Evolutionary conservation across 2,888 invertebrate genomes (phyloP).

Genomic region (Apamea crenata): DNA sequence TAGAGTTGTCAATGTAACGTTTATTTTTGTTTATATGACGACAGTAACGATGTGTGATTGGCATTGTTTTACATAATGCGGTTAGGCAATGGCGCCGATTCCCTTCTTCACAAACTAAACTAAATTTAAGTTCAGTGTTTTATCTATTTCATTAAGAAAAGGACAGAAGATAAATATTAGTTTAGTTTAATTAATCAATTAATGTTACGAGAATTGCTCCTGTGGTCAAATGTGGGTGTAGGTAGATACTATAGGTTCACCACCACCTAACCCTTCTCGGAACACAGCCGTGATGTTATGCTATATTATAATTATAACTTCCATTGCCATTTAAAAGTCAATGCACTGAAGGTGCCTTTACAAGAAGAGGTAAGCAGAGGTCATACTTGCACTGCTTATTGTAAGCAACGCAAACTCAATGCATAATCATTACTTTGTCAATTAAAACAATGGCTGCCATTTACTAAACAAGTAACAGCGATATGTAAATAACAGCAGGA

Average conservation of each 20-base stretch:
- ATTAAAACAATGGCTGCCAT: conserved; percentile 46
- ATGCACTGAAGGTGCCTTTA: conserved; percentile 47
- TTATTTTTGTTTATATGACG: conserved; percentile 55
- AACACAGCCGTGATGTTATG: too few relatives aligned
- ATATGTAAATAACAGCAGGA: conserved; percentile 25
- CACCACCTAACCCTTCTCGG: too few relatives aligned
- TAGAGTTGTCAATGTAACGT: conserved; percentile 49
- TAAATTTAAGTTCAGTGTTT: too few relatives aligned
- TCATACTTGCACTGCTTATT: conserved; percentile 23
- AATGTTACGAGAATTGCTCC: too few relatives aligned
- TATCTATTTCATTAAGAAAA: too few relatives aligned
- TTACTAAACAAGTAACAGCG: conserved; percentile 10
- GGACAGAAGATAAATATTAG: too few relatives aligned
- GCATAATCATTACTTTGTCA: conserved; percentile 49
- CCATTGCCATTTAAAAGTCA: conserved; percentile 30
- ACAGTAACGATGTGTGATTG: conserved; percentile 6
- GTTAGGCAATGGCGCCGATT: neutral
- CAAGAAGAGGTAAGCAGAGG: conserved; percentile 37
- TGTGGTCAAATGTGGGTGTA: too few relatives aligned
- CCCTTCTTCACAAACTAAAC: too few relatives aligned
- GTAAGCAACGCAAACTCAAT: conserved; percentile 31
- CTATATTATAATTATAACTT: too few relatives aligned
- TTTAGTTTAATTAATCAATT: too few relatives aligned
- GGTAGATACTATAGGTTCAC: too few relatives aligned
- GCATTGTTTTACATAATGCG: conserved; percentile 36